phyloP scores from a whole-genome alignment of 2,888 invertebrate species.

The Meteorus cinctellus region DNA sequence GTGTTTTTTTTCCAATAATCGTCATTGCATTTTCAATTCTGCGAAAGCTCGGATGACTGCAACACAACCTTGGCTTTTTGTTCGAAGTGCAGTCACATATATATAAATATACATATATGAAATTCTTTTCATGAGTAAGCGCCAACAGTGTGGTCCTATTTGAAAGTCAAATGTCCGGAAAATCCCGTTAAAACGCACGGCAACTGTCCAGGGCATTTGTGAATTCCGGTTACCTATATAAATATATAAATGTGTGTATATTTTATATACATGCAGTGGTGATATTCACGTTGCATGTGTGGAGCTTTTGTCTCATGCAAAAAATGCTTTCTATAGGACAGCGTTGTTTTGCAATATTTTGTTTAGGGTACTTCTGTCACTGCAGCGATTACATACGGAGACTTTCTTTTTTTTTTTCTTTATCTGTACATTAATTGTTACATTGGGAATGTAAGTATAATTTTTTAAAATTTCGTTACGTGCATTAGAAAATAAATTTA shows the following conservation, averaged over 20 bases:
- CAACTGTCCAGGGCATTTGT: constrained; percentile 27
- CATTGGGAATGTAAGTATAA: too few species aligned
- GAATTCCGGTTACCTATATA: constrained; percentile 5
- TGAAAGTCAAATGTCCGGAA: constrained; percentile 43
- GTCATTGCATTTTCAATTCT: constrained; percentile 27
- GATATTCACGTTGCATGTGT: neutral
- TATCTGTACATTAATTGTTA: too few species aligned
- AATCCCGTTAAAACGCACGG: constrained; percentile 34
- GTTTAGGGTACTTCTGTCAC: too few species aligned
- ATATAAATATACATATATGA: neutral
- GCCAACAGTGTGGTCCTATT: constrained; percentile 24
- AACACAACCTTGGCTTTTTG: constrained; percentile 19
- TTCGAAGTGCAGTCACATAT: neutral
- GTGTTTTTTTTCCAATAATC: neutral
- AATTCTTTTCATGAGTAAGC: neutral
- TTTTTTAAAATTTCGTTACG: too few species aligned
- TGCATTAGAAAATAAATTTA: too few species aligned
- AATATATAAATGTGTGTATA: neutral
- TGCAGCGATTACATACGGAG: too few species aligned
- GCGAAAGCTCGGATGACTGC: neutral
- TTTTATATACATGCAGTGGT: neutral
- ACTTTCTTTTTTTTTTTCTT: too few species aligned
- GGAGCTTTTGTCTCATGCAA: neutral
- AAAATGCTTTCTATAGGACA: neutral
- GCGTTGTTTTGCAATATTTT: neutral